Base-by-base conservation (phyloP, 2,113 vertebrate species). In the Indicator indicator region DNA sequence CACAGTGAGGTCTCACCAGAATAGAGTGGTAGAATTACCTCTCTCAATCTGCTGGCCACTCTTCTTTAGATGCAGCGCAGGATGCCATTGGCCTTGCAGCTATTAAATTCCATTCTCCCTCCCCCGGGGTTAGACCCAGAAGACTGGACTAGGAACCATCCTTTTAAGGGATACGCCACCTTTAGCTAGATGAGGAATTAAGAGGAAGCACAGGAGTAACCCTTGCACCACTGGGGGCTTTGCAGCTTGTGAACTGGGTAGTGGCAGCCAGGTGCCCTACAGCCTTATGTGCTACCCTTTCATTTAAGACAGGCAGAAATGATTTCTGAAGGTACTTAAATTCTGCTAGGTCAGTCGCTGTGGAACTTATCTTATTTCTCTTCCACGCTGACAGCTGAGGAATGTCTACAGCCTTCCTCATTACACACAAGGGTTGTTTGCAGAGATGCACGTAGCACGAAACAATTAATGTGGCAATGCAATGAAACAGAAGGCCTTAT, bases 301-400 rank as follows among this genome's bases (percentile, higher is more conserved):
- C 46, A 63, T 73, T 93, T 93, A 91, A 63, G 78, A 44, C 14
- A 73, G 71, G 68, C 59, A 83, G 82, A 81, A 94, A 68, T 71
- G 56, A 64, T 89, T 88, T 92, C 62, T 75, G 70, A 21, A 72
- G 50, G 32, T 23, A 50, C 27, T 91, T 91, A 78, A 89, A 77
- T 84, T 91, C 48, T 21, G 27, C 28, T 52, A 27, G 15, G 30
- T 87, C 74, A 36, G 32, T 70, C 16, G 83, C 30, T 72, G 36
- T 50, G 28, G 54, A 64, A 55, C 55, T 94, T n/a, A 33, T 86
- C 46, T 88, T 92, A 48, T 62, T 88, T 89, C 67, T 72, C 17
- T 62, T 77, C 12, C 63, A 36, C 23, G 26, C 69, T 75, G 79
- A 62, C 16, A 36, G 12, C 1, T 95, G 50, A 94, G 84, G 44